Base-by-base conservation (phyloP, 2,797 vertebrate genomes). In the Sphaeramia orbicularis region DNA sequence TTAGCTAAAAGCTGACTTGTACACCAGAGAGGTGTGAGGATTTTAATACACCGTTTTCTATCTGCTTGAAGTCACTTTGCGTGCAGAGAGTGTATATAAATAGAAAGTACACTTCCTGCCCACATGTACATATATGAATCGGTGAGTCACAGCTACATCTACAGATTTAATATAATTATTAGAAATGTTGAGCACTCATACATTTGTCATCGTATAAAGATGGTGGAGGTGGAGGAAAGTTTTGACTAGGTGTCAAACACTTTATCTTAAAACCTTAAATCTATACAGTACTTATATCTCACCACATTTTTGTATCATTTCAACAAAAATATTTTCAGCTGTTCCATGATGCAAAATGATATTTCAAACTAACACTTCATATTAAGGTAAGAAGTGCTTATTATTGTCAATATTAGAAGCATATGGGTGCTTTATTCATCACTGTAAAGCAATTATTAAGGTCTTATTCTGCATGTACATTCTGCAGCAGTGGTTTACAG, bases 1-100 rank as follows among this genome's bases (percentile, higher is more conserved):
- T 40, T 30, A 12, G 41, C 54, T 66, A 57, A 82, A 71, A 85
- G 58, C 65, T 40, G 59, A 49, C 37, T 32, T 18, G 44, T 44
- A 53, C 35, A 42, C 14, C 13, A 44, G 52, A 49, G 75, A 74
- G 58, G 48, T 62, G 51, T 73, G 53, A 44, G 62, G 64, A 60
- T 41, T 38, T 54, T 66, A 62, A 62, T 30, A 10, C 4, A 11
- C 62, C 65, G 41, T 61, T 21, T 63, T 54, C 37, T 50, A 19
- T 60, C 18, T 30, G 11, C 16, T 43, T 56, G 62, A 10, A 5
- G 41, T 78, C 56, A 45, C 53, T 60, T 59, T 71, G 38, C 55
- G 71, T 36, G 47, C 32, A 37, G 41, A 44, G 45, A 45, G 14
- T 38, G 36, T 16, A n/a, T 42, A 72, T 54, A 59, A 74, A 81